These are phyloP conservation scores for Rhynchotus rufescens DNA, from an alignment of 2,797 vertebrate species.

Conservation along the genomic window DNA sequence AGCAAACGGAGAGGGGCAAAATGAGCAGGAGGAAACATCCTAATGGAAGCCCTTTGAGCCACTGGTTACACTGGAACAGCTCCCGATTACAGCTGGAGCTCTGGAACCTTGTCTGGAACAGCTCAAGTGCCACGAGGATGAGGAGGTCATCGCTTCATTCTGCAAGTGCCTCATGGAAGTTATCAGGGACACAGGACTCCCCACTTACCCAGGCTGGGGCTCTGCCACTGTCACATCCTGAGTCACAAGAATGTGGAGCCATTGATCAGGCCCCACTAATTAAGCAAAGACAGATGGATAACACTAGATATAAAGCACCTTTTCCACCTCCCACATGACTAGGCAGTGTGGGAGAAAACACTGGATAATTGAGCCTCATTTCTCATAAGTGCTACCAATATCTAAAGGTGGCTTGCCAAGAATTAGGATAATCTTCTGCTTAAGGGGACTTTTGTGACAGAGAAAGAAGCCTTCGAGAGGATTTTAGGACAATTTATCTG, in stretches of 20 bases:
- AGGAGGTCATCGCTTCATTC: fast-evolving
- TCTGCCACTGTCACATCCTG: background rate
- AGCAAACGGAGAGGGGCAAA: background rate
- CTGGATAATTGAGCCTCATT: conserved; percentile 66
- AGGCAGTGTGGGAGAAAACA: conserved; percentile 46
- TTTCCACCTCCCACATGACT: conserved; percentile 44
- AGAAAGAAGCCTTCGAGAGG: conserved; percentile 16
- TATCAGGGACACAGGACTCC: background rate
- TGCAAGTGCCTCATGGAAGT: background rate
- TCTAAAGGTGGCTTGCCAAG: conserved; percentile 58
- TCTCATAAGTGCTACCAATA: conserved; percentile 28
- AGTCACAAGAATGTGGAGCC: conserved; percentile 9
- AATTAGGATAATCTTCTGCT: conserved; percentile 54
- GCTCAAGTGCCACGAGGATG: background rate
- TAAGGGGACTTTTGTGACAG: background rate
- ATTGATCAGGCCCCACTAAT: conserved; percentile 49
- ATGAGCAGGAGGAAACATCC: background rate
- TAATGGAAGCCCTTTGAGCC: background rate
- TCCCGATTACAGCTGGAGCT: background rate
- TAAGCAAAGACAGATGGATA: conserved; percentile 59
- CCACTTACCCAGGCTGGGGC: background rate
- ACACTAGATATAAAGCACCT: conserved; percentile 35
- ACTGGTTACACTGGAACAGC: background rate
- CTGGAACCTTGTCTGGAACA: background rate
- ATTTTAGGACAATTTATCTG: conserved; percentile 52